Evolutionary conservation across 2,113 vertebrate genomes (phyloP).

Genomic region (Megaceryle torquata): DNA sequence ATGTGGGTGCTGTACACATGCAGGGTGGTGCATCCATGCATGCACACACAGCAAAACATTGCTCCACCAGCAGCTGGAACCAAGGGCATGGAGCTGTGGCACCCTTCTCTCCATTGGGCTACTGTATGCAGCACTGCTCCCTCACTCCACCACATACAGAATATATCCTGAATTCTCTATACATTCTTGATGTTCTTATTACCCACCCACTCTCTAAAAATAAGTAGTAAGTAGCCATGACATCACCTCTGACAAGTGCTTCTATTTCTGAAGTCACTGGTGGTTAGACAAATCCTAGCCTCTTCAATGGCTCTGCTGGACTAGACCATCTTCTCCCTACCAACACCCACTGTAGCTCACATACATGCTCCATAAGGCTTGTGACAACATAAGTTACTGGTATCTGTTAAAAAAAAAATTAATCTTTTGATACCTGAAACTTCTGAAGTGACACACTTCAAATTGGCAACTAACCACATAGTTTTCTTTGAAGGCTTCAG

Average conservation of each 20-base stretch:
- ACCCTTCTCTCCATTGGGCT: neutral
- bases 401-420: neutral
- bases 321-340: neutral
- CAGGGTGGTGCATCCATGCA: too few relatives aligned
- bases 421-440: neutral
- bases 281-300: neutral
- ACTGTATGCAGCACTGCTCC: neutral
- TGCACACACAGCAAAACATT: neutral
- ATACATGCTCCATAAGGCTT: neutral
- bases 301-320: neutral
- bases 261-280: neutral
- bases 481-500: neutral
- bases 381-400: neutral
- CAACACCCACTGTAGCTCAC: neutral
- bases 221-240: neutral
- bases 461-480: neutral
- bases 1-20: rapidly evolving
- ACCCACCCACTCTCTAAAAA: neutral
- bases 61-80: neutral
- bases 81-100: neutral
- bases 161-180: neutral
- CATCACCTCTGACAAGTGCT: neutral
- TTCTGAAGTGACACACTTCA: neutral
- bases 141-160: neutral
- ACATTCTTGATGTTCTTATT: neutral